Evolutionary conservation across 2,888 invertebrate genomes (phyloP), one percentile per base, ranked within the genome.

Genomic region (Tetragnatha montana): DNA sequence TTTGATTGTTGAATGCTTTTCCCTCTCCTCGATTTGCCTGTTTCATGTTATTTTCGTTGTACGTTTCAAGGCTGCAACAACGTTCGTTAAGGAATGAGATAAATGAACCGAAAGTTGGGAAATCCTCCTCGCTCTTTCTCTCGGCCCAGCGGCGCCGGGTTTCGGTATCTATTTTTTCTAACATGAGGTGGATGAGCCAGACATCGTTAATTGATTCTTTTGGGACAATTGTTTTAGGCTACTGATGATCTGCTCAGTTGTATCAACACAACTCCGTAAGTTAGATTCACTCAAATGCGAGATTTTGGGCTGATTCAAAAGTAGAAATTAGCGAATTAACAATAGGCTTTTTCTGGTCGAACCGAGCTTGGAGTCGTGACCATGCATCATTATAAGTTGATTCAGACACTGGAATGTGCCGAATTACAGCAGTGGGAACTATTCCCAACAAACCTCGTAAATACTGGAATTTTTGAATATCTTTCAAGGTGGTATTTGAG

Each of bases 401-500:
- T 2, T 60, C 60, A 21, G 22, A 7, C 8, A 51, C 60, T 4
- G 78, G 10, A n/a, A 78, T 78, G 21, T 51, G 51, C 12, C 22
- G 60, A 51, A 78, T 22, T 2, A 51, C 19, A 1, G 51, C 60
- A 2, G 0, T 78, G 10, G 19, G 51, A 17, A 21, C 60, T 49
- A 49, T 49, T 0, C 75, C 49, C 8, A 75, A 12, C 14, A 75
- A 47, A 0, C 75, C 75, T 49, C n/a, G 75, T 22, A 75, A 75
- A 75, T 78, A 78, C 60, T 60, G 60, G 21, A 78, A 51, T 3
- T 78, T 78, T 60, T 51, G 78, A 22, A 51, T 60, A 17, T 78
- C 19, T 1, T 0, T 10, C 60, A 78, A 60, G 7, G 51, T 21
- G n/a, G n/a, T 19, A 49, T 78, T 78, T 6, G n/a, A 19, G 78